A percentile compares a stretch with the other conserved stretches of the same genome.
phyloP scores from a whole-genome alignment of 2,888 invertebrate genomes.

The Ectropis crepuscularia region DNA sequence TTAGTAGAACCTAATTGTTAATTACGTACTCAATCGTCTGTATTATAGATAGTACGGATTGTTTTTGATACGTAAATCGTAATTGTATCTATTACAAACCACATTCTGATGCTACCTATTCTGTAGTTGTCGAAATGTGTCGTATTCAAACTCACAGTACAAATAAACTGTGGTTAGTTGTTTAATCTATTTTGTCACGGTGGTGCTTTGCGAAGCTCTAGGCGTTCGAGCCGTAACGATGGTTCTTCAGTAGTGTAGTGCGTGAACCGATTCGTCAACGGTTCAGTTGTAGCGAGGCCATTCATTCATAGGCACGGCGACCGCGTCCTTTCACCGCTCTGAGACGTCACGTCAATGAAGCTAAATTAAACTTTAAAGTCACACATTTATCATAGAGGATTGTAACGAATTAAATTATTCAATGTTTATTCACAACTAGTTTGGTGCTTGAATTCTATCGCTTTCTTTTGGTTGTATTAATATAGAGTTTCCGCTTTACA shows the following conservation, averaged over 20 bases:
- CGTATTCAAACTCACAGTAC: no score
- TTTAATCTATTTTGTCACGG: conserved; percentile 18
- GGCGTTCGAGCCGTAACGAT: conserved; percentile 20
- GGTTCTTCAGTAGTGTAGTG: conserved; percentile 27
- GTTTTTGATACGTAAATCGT: no score
- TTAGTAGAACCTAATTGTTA: no score
- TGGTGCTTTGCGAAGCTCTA: conserved; percentile 21
- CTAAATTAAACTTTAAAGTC: conserved; percentile 30
- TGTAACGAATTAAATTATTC: conserved; percentile 47
- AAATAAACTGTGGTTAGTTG: no score
- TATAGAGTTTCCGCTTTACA: conserved; percentile 57
- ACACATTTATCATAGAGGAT: conserved; percentile 25
- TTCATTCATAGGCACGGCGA: conserved; percentile 37
- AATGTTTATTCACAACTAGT: conserved; percentile 39
- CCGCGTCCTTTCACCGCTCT: conserved; percentile 33
- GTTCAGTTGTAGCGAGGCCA: conserved; percentile 29
- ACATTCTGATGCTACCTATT: no score
- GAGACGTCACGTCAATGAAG: conserved; percentile 23
- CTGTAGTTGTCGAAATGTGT: no score
- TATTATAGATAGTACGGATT: no score
- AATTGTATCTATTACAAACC: no score
- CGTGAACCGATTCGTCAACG: conserved; percentile 27
- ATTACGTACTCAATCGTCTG: no score
- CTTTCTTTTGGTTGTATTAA: conserved; percentile 44
- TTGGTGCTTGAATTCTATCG: conserved; percentile 48